Percentiles rank a stretch among this genome's conserved stretches.
These are phyloP conservation scores for Gisinianus flammeolus DNA, from an alignment of 2,888 invertebrate species.

Conservation along the genomic window DNA sequence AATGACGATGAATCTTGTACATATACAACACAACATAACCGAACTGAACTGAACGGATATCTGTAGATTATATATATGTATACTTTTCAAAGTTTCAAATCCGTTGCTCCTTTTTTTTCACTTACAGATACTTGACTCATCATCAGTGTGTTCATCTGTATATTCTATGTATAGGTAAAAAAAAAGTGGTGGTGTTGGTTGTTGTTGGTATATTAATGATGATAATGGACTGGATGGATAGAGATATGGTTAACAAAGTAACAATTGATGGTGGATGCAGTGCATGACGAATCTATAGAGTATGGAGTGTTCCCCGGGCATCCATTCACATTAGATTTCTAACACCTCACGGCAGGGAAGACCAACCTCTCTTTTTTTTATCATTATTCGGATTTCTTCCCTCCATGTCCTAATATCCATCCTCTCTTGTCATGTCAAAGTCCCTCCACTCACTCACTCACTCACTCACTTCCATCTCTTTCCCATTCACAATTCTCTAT, in stretches of 20 bases:
- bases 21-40: not conserved
- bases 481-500: not conserved
- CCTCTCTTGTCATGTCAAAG: conserved; percentile 33
- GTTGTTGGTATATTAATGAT: not conserved
- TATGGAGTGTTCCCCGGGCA: conserved; percentile 42
- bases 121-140: not conserved
- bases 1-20: no score
- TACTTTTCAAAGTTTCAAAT: not conserved
- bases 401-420: conserved; percentile 38
- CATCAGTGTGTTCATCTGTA: not conserved
- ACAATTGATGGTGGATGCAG: conserved; percentile 30
- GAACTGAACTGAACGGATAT: not conserved
- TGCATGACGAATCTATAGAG: conserved; percentile 41
- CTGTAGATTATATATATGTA: not conserved
- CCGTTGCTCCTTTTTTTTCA: not conserved
- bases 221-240: not conserved
- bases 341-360: conserved; percentile 49
- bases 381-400: conserved; percentile 34
- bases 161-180: no score
- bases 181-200: not conserved
- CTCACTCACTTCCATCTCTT: not conserved
- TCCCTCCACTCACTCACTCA: not conserved
- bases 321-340: conserved; percentile 44
- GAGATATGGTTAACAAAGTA: conserved; percentile 32
- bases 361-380: conserved; percentile 44